Evolutionary conservation across 2,797 vertebrate species (phyloP).

Genomic region (Crossoptilon crossoptilon): DNA sequence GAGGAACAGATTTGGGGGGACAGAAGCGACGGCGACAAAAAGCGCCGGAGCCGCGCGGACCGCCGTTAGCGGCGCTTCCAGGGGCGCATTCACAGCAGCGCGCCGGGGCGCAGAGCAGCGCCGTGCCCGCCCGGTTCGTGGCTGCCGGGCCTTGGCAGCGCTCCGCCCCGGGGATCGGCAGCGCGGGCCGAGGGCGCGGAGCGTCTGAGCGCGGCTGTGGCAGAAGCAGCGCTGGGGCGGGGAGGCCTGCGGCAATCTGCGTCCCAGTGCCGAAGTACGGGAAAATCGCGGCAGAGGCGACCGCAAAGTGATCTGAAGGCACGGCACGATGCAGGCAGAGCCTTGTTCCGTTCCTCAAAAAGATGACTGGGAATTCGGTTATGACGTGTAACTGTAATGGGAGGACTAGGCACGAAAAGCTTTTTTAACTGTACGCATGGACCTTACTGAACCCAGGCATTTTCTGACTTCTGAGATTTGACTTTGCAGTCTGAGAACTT

Average conservation of each 20-base stretch:
- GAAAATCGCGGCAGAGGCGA: neutral
- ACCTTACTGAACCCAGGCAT: neutral
- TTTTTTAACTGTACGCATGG: neutral
- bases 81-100: rapidly evolving
- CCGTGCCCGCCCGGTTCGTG: neutral
- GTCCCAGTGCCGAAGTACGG: neutral
- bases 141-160: neutral
- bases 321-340: neutral
- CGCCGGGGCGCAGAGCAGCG: neutral
- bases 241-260: rapidly evolving
- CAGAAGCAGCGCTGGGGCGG: neutral
- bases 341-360: neutral
- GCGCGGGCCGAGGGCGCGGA: neutral
- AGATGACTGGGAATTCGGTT: neutral
- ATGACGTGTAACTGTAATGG: too few species aligned
- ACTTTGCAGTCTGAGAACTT: neutral
- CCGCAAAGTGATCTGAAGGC: neutral
- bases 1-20: neutral
- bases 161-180: too few species aligned
- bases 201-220: neutral
- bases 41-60: too few species aligned
- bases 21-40: neutral
- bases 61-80: too few species aligned
- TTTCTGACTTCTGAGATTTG: neutral
- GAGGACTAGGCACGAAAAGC: neutral